Base-by-base conservation (phyloP, 2,113 vertebrate species). In the Hippocampus barbouri region DNA sequence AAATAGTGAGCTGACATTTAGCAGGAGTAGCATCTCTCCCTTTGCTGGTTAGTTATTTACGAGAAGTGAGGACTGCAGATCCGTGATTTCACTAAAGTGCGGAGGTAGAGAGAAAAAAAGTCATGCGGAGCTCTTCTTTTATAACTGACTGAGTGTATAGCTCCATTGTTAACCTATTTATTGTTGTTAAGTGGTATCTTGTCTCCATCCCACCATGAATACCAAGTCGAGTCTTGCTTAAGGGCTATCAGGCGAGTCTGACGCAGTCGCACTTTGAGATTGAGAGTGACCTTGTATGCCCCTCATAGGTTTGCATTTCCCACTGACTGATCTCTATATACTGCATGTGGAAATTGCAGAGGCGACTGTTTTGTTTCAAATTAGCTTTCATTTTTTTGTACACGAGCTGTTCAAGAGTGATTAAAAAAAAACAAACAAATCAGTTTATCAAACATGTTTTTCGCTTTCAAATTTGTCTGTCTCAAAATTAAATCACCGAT, bases 401-500 rank as follows among this genome's bases (percentile, higher is more conserved):
- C 66, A 70, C 63, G 56, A 81, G 43, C 53, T 49, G 57, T 75
- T 63, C 54, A 70, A 75, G 79, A 86, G 77, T 56, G 45, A 62
- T 65, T 65, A 74, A 77, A 74, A 73, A 74, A 82, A 78, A 77
- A 75, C 81, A 30, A 30, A 30, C 66, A 69, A 78, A 82, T 65
- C 71, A 57, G 77, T 76, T 75, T 23, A 73, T 57, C 80, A 71
- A 76, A 87, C 85, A 67, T 61, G 68, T 69, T 71, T 76, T 72
- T 64, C 8, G 0, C 7, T 80, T 65, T 74, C 1, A 25, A 59
- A 77, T 69, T 11, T 62, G 76, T 78, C 77, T 79, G 74, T 79
- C 77, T 79, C 80, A 47, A 80, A 84, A 82, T 78, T 49, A 72
- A 85, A 85, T 83, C 62, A 47, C 64, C 23, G 20, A 6, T 71